Percentiles rank a stretch among this genome's conserved stretches.
These are phyloP conservation scores for Alectoris magna DNA, from an alignment of 2,797 vertebrate species.

Conservation along the genomic window DNA sequence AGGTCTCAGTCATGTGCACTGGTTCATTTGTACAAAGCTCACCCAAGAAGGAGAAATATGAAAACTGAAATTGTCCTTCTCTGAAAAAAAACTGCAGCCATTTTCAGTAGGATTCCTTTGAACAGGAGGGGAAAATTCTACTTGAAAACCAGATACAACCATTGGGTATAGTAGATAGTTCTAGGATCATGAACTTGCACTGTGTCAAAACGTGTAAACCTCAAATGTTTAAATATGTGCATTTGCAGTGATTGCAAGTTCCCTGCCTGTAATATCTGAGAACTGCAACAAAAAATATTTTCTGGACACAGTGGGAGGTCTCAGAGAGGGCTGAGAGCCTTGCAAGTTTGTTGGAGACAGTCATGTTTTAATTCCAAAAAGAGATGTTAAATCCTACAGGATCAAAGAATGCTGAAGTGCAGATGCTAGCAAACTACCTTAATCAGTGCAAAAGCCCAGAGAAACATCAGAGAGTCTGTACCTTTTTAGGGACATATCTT, in stretches of 20 bases:
- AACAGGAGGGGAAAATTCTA: neutral
- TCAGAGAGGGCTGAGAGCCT: neutral
- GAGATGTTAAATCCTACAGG: neutral
- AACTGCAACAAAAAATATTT: neutral
- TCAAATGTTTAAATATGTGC: neutral
- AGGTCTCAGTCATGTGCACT: neutral
- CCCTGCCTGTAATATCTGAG: neutral
- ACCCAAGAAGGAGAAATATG: neutral
- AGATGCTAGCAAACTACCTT: neutral
- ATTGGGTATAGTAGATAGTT: neutral
- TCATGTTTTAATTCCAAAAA: neutral
- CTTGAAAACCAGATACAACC: neutral
- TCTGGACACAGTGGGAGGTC: neutral
- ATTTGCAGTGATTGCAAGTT: neutral
- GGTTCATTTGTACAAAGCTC: neutral
- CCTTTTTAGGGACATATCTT: neutral
- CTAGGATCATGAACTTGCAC: neutral
- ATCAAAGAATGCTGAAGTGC: conserved; percentile 7
- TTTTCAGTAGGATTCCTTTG: neutral
- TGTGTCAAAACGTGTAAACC: neutral
- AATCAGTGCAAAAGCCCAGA: conserved; percentile 4
- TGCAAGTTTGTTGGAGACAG: neutral
- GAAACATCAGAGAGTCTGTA: neutral
- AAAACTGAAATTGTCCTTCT: neutral
- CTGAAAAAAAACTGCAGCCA: neutral